phyloP scores from a whole-genome alignment of 1,140 invertebrate genomes.

The Thaumatotibia leucotreta region DNA sequence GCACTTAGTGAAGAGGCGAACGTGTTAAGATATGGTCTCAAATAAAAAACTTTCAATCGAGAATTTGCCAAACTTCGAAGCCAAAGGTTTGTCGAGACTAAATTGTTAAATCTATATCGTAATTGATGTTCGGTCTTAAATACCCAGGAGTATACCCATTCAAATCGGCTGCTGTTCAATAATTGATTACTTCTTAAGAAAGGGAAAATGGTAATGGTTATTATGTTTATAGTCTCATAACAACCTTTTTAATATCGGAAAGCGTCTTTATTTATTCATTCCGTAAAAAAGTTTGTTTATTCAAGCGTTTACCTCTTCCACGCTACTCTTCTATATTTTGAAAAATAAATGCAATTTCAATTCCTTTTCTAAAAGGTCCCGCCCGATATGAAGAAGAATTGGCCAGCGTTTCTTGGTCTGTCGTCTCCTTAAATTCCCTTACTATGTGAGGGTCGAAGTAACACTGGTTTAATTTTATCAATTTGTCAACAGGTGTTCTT shows the following conservation, averaged over 20 bases:
- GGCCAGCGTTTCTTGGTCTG: not conserved
- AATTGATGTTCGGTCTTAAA: not conserved
- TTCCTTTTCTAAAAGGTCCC: not conserved
- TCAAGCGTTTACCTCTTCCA: not conserved
- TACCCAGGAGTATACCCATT: not conserved
- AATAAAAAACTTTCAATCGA: not conserved
- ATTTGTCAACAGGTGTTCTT: slow-evolving; percentile 86
- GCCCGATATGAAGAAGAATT: not conserved
- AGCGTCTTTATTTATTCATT: not conserved
- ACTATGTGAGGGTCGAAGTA: not conserved
- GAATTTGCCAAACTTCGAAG: not conserved
- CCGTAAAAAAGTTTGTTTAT: not conserved
- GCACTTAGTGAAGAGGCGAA: too few relatives aligned
- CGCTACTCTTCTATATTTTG: not conserved
- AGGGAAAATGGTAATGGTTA: not conserved
- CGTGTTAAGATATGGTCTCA: not conserved
- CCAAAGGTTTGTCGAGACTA: not conserved
- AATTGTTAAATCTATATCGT: not conserved
- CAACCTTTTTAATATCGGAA: not conserved
- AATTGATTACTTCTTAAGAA: not conserved
- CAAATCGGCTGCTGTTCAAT: not conserved
- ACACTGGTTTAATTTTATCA: not conserved
- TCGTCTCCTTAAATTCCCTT: not conserved
- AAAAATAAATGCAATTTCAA: not conserved
- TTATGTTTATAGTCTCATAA: not conserved